Conservation (phyloP, 2,797 vertebrate species). For the Lagorchestes hirsutus region DNA sequence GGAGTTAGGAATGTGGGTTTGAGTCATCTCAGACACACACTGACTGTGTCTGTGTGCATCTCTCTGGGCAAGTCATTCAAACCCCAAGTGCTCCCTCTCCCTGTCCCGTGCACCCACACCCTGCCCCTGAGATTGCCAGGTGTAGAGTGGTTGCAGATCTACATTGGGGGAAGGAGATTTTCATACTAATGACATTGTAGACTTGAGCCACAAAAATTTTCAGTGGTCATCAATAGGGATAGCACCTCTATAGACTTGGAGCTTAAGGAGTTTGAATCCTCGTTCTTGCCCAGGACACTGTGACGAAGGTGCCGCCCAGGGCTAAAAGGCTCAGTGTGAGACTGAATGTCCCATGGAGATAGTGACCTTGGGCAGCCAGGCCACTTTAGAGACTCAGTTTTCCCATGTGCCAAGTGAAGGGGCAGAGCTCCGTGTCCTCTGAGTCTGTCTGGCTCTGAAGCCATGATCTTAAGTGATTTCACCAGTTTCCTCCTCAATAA, state of each 20-base stretch:
- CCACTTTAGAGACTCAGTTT: neutral
- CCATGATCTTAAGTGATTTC: too few species aligned
- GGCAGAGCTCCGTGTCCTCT: neutral
- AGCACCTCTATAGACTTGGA: neutral
- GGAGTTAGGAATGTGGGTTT: neutral
- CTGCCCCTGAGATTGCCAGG: neutral
- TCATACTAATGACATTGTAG: neutral
- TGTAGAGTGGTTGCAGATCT: neutral
- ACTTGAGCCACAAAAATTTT: neutral
- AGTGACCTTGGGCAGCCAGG: neutral
- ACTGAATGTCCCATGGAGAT: neutral
- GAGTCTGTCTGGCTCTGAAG: neutral
- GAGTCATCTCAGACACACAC: neutral
- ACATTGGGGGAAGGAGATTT: neutral
- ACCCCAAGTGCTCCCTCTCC: neutral
- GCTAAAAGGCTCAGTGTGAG: too few species aligned
- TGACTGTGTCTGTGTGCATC: too few species aligned
- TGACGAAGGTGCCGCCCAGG: too few species aligned
- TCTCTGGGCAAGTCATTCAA: too few species aligned
- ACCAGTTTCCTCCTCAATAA: too few species aligned
- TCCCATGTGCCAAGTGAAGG: neutral
- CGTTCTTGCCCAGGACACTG: too few species aligned
- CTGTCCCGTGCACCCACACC: neutral
- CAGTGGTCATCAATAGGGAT: neutral
- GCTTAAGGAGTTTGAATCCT: too few species aligned